Base-by-base conservation (phyloP, 2,797 vertebrate genomes). In the Eurystomus glaucurus region DNA sequence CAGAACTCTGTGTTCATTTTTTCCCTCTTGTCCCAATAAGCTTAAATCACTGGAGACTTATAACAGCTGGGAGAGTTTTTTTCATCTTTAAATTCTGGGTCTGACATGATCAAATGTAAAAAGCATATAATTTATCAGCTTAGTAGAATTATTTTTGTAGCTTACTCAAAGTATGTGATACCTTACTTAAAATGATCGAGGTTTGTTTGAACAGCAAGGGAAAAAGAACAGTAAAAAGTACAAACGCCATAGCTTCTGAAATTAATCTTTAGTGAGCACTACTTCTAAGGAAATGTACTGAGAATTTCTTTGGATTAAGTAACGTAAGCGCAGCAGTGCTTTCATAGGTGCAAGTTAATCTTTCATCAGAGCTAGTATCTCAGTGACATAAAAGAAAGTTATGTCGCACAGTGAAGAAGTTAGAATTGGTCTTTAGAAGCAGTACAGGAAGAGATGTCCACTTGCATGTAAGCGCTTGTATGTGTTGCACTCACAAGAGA, bases 381-480 rank as follows among this genome's bases (percentile, higher is more conserved):
- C 0, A 0, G 16, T 51, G 62, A 29, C 25, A 85, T 83, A n/a
- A 48, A 43, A 33, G 18, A 68, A 45, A 61, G 7, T 22, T 55
- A 4, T 0, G 7, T 90, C 31, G 37, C 17, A 23, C 39, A 33
- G 12, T 20, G 17, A 50, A 70, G 37, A 87, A 60, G 9, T 52
- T 82, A 58, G 18, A 83, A 18, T 4, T 58, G 25, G 3, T 82
- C 43, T 13, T 93, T 43, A 61, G 52, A 72, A 90, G 14, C 1
- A 39, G 7, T 41, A 15, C 11, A 29, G n/a, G 11, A 52, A 52
- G n/a, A 62, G 48, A 15, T 39, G 12, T 52, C 33, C 74, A 2
- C 28, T 76, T 87, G 51, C 28, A 5, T 78, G 4, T 64, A 14
- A 80, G 37, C 7, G n/a, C 9, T 29, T 43, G 9, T 25, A 10